phyloP scores from a whole-genome alignment of 2,888 invertebrate species.

The Hirtodrosophila cameraria region DNA sequence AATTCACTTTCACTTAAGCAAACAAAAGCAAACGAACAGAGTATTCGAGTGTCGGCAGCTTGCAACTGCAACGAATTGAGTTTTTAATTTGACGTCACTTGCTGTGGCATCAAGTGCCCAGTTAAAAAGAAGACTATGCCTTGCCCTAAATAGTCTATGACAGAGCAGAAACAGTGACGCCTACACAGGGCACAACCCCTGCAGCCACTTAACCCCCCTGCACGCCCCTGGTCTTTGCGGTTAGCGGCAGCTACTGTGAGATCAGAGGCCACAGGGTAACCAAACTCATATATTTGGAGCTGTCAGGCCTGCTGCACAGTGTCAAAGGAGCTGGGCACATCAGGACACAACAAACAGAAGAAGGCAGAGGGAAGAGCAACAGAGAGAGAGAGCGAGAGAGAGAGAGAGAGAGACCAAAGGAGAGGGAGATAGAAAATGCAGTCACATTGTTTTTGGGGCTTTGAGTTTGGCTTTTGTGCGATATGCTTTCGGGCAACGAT shows the following conservation, averaged over 20 bases:
- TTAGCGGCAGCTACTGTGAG: conserved; percentile 8
- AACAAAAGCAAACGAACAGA: too few species aligned
- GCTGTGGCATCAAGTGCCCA: conserved; percentile 1
- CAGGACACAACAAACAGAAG: conserved; percentile 16
- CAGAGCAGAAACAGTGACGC: conserved; percentile 22
- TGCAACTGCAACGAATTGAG: too few species aligned
- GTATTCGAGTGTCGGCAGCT: too few species aligned
- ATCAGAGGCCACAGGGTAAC: conserved; percentile 46
- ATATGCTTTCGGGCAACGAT: conserved; percentile 35
- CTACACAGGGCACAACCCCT: conserved; percentile 7
- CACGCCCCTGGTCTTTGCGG: background rate
- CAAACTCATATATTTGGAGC: conserved; percentile 59
- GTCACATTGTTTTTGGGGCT: conserved; percentile 51
- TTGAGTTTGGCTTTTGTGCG: conserved; percentile 25
- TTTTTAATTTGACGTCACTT: conserved; percentile 1
- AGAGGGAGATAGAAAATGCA: conserved; percentile 34
- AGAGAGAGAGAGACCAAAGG: background rate
- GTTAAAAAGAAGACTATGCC: conserved; percentile 19
- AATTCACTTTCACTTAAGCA: background rate
- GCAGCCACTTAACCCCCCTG: background rate
- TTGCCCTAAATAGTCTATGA: conserved; percentile 14
- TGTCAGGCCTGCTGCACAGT: conserved; percentile 49
- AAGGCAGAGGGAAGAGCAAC: background rate
- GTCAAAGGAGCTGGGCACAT: conserved; percentile 50
- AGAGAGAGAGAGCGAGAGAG: background rate